phyloP scores from a whole-genome alignment of 2,888 invertebrate species.

The Syrista parreyssii region DNA sequence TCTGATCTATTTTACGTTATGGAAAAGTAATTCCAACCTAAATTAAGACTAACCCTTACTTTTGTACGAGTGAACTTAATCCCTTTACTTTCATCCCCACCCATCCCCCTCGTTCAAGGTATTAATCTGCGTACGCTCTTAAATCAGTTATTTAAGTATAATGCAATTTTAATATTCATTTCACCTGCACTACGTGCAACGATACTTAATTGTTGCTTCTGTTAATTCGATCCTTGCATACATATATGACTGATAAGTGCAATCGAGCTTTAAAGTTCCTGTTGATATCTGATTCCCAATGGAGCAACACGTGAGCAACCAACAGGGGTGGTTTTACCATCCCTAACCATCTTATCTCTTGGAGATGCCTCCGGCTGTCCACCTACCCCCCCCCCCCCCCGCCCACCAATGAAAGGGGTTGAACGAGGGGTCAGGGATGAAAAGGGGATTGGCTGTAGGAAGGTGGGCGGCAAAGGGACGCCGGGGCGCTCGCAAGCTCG shows the following conservation, averaged over 20 bases:
- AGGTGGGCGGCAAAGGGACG: conserved; percentile 52
- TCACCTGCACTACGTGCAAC: not conserved
- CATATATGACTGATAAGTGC: not conserved
- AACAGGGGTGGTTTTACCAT: not conserved
- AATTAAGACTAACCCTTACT: not conserved
- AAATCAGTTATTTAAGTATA: not conserved
- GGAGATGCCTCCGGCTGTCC: not conserved
- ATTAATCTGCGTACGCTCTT: not conserved
- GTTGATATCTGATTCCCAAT: not conserved
- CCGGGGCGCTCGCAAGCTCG: conserved; percentile 46
- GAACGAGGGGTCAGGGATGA: not conserved
- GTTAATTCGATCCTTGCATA: not conserved
- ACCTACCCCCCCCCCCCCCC: not conserved
- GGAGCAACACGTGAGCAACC: conserved; percentile 19
- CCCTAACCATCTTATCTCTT: not conserved
- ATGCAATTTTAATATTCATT: not conserved
- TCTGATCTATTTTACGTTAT: not conserved
- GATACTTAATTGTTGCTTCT: not conserved
- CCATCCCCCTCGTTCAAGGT: not conserved
- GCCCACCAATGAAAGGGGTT: not conserved
- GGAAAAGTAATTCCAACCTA: not conserved
- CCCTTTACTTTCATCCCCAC: not conserved
- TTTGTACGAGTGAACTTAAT: not conserved
- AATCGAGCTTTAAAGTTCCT: not conserved
- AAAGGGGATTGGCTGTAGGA: conserved; percentile 42